A percentile compares a stretch with the other conserved stretches of the same genome.
These are phyloP conservation scores for Aphelinus atriplicis DNA, from an alignment of 1,140 invertebrate species.

Conservation along the genomic window DNA sequence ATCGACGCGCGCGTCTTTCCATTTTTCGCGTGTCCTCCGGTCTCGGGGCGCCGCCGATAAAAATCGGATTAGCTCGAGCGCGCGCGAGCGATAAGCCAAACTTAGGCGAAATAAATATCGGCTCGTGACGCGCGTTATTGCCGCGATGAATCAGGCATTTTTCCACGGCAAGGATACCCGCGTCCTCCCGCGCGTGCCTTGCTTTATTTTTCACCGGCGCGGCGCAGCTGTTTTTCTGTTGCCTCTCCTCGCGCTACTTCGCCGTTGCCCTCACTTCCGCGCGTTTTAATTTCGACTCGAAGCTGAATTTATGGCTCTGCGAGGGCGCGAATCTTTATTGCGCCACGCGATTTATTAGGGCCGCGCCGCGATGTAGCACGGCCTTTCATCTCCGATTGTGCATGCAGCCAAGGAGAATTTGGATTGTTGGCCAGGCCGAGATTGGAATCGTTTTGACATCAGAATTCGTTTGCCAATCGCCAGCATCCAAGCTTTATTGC, in stretches of 20 bases:
- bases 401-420: too few relatives aligned
- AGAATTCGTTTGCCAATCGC: too few relatives aligned
- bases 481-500: too few relatives aligned
- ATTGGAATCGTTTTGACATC: too few relatives aligned
- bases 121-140: not conserved
- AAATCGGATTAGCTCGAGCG: not conserved
- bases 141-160: slow-evolving; percentile 27
- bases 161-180: not conserved
- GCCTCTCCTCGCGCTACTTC: too few relatives aligned
- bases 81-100: slow-evolving; percentile 14
- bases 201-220: too few relatives aligned
- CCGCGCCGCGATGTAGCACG: not conserved
- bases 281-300: slow-evolving; percentile 24
- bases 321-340: slow-evolving; percentile 9
- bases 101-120: not conserved
- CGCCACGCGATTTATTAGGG: not conserved
- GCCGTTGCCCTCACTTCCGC: not conserved
- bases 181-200: not conserved
- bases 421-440: too few relatives aligned
- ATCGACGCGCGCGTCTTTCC: slow-evolving; percentile 5
- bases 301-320: slow-evolving; percentile 22
- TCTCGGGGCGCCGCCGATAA: not conserved
- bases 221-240: too few relatives aligned
- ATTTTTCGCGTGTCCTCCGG: not conserved
- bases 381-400: not conserved